Evolutionary conservation across 2,888 invertebrate genomes (phyloP).

Genomic region (Euzetes globulus): DNA sequence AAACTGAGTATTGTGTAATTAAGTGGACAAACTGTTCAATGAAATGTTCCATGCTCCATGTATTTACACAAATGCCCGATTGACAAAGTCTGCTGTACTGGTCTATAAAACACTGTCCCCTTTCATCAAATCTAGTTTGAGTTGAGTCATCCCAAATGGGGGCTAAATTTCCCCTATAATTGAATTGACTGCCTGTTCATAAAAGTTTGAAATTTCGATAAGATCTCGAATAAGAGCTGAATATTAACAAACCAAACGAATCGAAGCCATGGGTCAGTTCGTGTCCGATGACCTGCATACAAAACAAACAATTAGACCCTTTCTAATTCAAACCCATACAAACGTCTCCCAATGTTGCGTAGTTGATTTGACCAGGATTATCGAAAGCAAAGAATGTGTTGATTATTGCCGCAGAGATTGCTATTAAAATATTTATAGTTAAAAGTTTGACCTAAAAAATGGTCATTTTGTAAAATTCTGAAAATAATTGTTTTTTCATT

Average conservation of each 20-base stretch:
- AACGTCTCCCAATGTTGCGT: background rate
- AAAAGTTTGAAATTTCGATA: too few species aligned
- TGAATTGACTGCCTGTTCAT: slow-evolving; percentile 50
- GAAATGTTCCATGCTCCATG: too few species aligned
- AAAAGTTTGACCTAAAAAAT: too few species aligned
- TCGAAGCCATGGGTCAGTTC: background rate
- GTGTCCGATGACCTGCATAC: background rate
- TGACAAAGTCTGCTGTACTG: slow-evolving; percentile 43
- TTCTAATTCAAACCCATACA: too few species aligned
- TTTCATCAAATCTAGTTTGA: slow-evolving; percentile 39
- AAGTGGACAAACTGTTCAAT: too few species aligned
- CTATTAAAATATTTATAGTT: too few species aligned
- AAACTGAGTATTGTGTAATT: too few species aligned
- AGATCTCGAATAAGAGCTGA: too few species aligned
- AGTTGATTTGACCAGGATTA: background rate
- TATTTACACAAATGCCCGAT: slow-evolving; percentile 51
- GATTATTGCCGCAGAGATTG: background rate
- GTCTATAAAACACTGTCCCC: slow-evolving; percentile 43
- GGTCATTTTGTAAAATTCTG: too few species aligned
- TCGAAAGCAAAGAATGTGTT: background rate
- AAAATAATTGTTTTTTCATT: background rate
- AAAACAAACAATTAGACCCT: background rate
- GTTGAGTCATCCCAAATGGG: slow-evolving; percentile 43
- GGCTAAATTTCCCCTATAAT: slow-evolving; percentile 42
- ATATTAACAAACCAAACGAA: background rate